A percentile compares a stretch with the other conserved stretches of the same genome.
phyloP scores from a whole-genome alignment of 1,140 invertebrate species.

The Rhyacophila brunnea region DNA sequence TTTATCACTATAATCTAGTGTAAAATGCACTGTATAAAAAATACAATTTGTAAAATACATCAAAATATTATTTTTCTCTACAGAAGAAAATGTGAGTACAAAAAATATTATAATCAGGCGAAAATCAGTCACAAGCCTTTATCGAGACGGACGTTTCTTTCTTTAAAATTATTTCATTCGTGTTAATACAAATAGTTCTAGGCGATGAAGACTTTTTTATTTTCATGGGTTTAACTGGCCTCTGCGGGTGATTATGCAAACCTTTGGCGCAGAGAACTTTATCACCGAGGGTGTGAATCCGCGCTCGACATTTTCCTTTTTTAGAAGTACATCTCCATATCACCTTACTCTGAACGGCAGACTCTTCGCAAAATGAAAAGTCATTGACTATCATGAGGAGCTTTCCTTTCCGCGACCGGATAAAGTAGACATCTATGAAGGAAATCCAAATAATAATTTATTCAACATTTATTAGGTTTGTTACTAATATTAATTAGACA shows the following conservation, averaged over 20 bases:
- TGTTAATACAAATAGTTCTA: too few relatives aligned
- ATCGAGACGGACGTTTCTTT: constrained; percentile 4
- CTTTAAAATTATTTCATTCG: background rate
- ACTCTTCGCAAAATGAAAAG: constrained; percentile 55
- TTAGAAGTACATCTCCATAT: constrained; percentile 55
- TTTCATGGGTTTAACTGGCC: constrained; percentile 32
- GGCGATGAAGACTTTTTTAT: background rate
- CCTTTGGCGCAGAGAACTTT: constrained; percentile 52
- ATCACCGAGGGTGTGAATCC: constrained; percentile 51
- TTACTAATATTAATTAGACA: too few relatives aligned
- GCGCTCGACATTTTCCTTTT: constrained; percentile 53
- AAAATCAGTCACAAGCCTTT: constrained; percentile 11
- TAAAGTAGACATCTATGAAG: constrained; percentile 49
- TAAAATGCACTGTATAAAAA: too few relatives aligned
- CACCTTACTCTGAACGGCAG: constrained; percentile 51
- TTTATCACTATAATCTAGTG: too few relatives aligned
- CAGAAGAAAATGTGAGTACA: too few relatives aligned
- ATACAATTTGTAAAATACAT: too few relatives aligned
- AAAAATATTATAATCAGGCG: constrained; percentile 3
- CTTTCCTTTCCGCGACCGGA: constrained; percentile 52
- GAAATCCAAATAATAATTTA: too few relatives aligned
- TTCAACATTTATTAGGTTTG: too few relatives aligned
- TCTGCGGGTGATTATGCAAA: constrained; percentile 51
- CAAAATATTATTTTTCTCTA: too few relatives aligned
- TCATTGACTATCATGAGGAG: constrained; percentile 56